Base-by-base conservation (phyloP, 2,113 vertebrate species). In the Leucopsar rothschildi region DNA sequence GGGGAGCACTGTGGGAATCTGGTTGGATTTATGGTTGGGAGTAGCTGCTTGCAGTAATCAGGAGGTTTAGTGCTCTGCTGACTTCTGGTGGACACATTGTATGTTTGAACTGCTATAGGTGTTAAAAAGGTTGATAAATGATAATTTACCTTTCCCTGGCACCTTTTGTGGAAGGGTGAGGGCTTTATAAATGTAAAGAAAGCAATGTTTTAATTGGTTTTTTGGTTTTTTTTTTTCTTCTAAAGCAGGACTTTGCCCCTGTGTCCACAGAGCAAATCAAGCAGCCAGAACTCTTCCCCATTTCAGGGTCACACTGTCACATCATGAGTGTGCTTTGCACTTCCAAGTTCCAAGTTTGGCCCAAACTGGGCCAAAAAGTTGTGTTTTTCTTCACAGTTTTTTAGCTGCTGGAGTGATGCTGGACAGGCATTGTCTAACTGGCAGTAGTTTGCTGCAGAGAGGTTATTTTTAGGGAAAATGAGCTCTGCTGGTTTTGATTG, bases 391-490 rank as follows among this genome's bases (percentile, higher is more conserved):
- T 28, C 28, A 3, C 4, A 1, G 5, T 71, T 83, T 71, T 75
- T 35, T 33, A 57, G 52, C 10, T 78, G 6, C 22, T 15, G 31
- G 52, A 52, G 42, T 10, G 47, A 31, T 88, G 52, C 83, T 77
- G 85, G 66, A 4, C 25, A 5, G n/a, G 49, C 56, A 7, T 45
- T 87, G 61, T 72, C 42, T 83, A 3, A 11, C 35, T 73, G 82
- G 8, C 61, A 45, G 52, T 8, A 39, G 42, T 39, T 44, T 88
- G 72, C 83, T 88, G 86, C 86, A 85, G 77, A 42, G 72, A 44
- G 53, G 73, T 91, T 86, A 53, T 82, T 93, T 88, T 84, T 92
- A 75, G 82, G 79, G 70, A 57, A 72, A 91, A 83, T 42, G 44
- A 95, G 75, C 59, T 78, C 37, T 87, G 69, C 45, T 87, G 73